Percentiles rank a stretch among this genome's conserved stretches.
These are phyloP conservation scores for Sipunculus nudus DNA, from an alignment of 2,888 invertebrate genomes.

Conservation along the genomic window DNA sequence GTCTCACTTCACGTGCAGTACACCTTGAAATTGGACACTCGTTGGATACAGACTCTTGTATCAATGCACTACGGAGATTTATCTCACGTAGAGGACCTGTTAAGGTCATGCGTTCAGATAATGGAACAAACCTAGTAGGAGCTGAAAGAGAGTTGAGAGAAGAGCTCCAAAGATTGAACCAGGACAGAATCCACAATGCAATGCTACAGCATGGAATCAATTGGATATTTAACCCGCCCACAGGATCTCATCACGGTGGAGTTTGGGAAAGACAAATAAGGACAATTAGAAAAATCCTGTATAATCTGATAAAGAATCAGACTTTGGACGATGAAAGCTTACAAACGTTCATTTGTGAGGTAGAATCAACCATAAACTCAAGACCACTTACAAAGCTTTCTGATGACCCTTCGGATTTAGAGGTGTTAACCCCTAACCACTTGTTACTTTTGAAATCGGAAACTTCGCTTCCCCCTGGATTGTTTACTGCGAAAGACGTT, in stretches of 20 bases:
- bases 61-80: conserved; percentile 9
- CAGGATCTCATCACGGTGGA: conserved; percentile 3
- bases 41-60: conserved; percentile 2
- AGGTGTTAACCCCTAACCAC: background rate
- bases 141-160: background rate
- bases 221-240: conserved; percentile 8
- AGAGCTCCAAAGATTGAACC: background rate
- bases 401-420: background rate
- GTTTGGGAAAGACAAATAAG: conserved; percentile 1
- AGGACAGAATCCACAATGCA: background rate
- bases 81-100: background rate
- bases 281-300: background rate
- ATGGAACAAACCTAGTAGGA: background rate
- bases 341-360: background rate
- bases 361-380: background rate
- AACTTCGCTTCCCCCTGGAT: conserved; percentile 15
- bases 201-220: background rate
- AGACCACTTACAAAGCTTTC: background rate
- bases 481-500: conserved; percentile 17
- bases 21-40: conserved; percentile 1
- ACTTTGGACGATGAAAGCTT: conserved; percentile 1
- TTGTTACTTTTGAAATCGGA: background rate
- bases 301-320: background rate
- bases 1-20: background rate
- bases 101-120: background rate